These are phyloP conservation scores for Drepana falcataria DNA, from an alignment of 2,888 invertebrate species.

Conservation along the genomic window DNA sequence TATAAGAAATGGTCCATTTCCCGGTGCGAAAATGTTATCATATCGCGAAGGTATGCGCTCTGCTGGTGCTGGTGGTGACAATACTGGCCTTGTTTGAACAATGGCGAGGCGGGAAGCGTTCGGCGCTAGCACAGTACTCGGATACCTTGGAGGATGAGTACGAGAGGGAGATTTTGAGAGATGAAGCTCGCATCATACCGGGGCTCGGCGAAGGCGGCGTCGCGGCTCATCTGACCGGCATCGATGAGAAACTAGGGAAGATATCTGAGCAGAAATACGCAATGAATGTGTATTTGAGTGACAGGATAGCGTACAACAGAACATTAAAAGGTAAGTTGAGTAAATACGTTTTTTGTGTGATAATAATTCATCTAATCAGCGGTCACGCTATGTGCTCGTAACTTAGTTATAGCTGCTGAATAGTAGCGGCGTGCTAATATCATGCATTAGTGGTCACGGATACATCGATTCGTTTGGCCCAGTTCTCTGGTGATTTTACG, in stretches of 20 bases:
- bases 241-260: conserved; percentile 82
- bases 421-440: background rate
- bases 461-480: background rate
- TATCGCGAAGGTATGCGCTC: conserved; percentile 44
- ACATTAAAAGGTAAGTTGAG: conserved; percentile 79
- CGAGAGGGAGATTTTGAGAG: conserved; percentile 77
- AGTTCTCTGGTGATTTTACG: background rate
- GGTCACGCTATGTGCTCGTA: background rate
- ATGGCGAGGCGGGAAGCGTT: conserved; percentile 62
- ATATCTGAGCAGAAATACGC: conserved; percentile 89
- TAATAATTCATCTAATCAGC: background rate
- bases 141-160: conserved; percentile 41
- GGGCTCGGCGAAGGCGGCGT: conserved; percentile 85
- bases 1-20: conserved; percentile 50
- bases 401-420: background rate
- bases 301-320: conserved; percentile 91
- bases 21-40: conserved; percentile 65
- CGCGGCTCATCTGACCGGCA: conserved; percentile 81
- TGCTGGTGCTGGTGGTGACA: conserved; percentile 51
- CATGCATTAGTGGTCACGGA: background rate
- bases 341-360: conserved; percentile 2
- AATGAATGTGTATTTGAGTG: conserved; percentile 92
- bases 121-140: conserved; percentile 34
- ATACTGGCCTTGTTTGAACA: conserved; percentile 57
- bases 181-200: conserved; percentile 82